Conservation (phyloP, 2,888 invertebrate species). For the Trichogramma dendrolimi region DNA sequence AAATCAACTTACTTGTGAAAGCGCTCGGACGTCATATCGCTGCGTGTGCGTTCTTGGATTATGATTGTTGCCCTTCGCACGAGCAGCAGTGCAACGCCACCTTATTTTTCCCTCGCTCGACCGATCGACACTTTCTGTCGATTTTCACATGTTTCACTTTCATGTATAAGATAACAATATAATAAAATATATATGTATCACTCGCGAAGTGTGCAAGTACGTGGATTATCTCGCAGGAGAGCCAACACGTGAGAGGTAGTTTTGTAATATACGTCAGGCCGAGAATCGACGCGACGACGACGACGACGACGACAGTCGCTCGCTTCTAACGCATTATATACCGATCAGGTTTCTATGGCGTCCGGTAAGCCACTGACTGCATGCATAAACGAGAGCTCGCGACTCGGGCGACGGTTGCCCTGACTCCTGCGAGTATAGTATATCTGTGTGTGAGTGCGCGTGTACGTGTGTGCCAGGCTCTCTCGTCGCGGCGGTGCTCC, state of each 20-base stretch:
- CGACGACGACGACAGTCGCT: too few relatives aligned
- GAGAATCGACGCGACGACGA: too few relatives aligned
- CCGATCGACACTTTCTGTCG: neutral
- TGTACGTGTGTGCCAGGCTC: neutral
- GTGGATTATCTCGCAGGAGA: too few relatives aligned
- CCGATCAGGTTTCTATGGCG: conserved; percentile 29
- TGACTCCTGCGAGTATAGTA: conserved; percentile 3
- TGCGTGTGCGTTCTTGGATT: neutral
- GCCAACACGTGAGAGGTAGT: too few relatives aligned
- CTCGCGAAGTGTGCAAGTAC: too few relatives aligned
- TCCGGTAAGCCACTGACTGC: conserved; percentile 29
- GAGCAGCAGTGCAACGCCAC: conserved; percentile 24
- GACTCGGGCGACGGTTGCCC: conserved; percentile 13
- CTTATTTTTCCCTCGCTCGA: conserved; percentile 14
- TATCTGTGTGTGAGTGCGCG: conserved; percentile 1
- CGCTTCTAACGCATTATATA: too few relatives aligned
- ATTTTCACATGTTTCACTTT: neutral
- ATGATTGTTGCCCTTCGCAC: neutral
- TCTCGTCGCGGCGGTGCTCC: neutral
- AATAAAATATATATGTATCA: too few relatives aligned
- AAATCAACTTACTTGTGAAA: conserved; percentile 47
- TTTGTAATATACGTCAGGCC: too few relatives aligned
- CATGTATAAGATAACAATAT: too few relatives aligned
- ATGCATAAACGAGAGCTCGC: neutral
- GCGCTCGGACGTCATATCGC: conserved; percentile 46